These are phyloP conservation scores for Chrysochloris asiatica DNA, from an alignment of 2,113 vertebrate species.

Conservation along the genomic window DNA sequence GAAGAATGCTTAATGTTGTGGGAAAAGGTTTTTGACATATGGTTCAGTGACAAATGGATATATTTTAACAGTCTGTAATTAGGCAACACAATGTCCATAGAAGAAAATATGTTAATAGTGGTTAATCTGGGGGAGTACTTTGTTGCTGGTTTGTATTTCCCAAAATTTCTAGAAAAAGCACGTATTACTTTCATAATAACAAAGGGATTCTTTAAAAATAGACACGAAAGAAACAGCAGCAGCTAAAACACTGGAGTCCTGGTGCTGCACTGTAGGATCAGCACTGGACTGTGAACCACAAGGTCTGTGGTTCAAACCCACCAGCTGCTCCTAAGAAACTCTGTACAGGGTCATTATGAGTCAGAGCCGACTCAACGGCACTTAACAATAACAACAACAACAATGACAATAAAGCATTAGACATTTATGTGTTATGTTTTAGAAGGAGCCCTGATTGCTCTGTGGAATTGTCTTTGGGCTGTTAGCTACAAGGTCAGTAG, in stretches of 20 bases:
- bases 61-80: background rate
- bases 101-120: constrained; percentile 7
- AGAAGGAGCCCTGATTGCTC: too few relatives aligned
- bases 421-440: too few relatives aligned
- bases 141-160: constrained; percentile 12
- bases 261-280: too few relatives aligned
- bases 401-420: background rate
- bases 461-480: too few relatives aligned
- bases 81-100: background rate
- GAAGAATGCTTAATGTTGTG: constrained; percentile 1
- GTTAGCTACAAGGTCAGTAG: too few relatives aligned
- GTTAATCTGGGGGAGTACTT: background rate
- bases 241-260: too few relatives aligned
- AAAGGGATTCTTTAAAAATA: background rate
- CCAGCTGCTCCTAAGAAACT: too few relatives aligned
- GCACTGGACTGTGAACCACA: too few relatives aligned
- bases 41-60: background rate
- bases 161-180: background rate
- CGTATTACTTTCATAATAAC: background rate
- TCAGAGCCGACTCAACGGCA: too few relatives aligned
- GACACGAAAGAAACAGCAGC: background rate
- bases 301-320: too few relatives aligned
- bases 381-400: too few relatives aligned
- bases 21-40: background rate
- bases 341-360: too few relatives aligned